Evolutionary conservation across 2,113 vertebrate species (phyloP).

Genomic region (Crypturellus undulatus): DNA sequence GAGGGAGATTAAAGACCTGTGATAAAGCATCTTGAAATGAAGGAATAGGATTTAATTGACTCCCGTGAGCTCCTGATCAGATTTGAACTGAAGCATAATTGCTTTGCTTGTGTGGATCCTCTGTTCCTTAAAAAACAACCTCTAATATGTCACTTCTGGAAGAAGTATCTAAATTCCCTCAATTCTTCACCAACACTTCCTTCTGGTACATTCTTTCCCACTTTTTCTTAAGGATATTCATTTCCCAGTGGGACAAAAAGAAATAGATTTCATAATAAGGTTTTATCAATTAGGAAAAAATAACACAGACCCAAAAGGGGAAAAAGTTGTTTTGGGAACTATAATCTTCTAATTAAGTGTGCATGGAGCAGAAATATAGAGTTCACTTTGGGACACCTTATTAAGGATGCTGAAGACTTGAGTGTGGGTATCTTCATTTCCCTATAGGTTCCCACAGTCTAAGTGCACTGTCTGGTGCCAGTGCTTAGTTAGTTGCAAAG

Average conservation of each 20-base stretch:
- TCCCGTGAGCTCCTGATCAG: background rate
- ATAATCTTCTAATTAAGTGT: background rate
- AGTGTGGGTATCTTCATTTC: background rate
- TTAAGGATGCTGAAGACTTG: background rate
- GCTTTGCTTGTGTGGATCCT: background rate
- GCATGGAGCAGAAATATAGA: background rate
- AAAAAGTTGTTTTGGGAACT: background rate
- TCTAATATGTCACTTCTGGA: background rate
- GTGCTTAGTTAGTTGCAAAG: background rate
- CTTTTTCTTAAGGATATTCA: background rate
- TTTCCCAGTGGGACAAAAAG: background rate
- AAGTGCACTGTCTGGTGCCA: background rate
- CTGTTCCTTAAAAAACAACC: background rate
- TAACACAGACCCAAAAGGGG: background rate
- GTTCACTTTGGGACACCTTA: background rate
- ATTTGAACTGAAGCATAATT: background rate
- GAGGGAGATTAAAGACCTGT: slow-evolving; percentile 46
- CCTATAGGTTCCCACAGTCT: background rate
- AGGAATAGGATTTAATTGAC: background rate
- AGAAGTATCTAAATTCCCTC: background rate
- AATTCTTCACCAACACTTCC: background rate
- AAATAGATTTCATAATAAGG: background rate
- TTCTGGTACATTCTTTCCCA: background rate
- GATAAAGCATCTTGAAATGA: slow-evolving; percentile 34
- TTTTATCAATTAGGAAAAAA: slow-evolving; percentile 10